Conservation (phyloP, 2,113 vertebrate genomes). For the Chloropsis hardwickii region DNA sequence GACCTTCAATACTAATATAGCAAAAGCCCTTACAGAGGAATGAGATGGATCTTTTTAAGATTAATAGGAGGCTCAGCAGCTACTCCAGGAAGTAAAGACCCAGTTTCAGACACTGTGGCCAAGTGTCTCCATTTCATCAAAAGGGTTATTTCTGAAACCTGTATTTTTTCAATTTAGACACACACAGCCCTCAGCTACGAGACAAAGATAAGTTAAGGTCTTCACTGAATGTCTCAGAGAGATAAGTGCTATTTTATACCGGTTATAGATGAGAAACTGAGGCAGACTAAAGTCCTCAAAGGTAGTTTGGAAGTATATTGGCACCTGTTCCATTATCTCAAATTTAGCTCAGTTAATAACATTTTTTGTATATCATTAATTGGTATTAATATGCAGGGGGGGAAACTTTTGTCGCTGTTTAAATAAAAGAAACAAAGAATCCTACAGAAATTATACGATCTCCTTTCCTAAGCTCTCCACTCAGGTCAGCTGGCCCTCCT, state of each 20-base stretch:
- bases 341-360: background rate
- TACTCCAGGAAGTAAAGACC: background rate
- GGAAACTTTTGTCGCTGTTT: background rate
- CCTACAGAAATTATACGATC: slow-evolving; percentile 93
- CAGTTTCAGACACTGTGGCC: background rate
- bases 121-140: background rate
- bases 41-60: background rate
- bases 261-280: background rate
- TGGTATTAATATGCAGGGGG: background rate
- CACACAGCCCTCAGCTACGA: background rate
- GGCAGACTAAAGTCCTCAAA: background rate
- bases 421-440: background rate
- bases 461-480: slow-evolving; percentile 95
- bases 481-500: slow-evolving; percentile 94
- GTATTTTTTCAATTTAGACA: background rate
- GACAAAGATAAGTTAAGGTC: background rate
- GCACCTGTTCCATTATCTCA: background rate
- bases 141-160: background rate
- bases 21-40: background rate
- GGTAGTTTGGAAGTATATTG: background rate
- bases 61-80: background rate
- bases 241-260: background rate
- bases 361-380: background rate
- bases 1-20: background rate
- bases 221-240: background rate